Percentiles rank a stretch among this genome's conserved stretches.
Conservation (phyloP, 2,113 vertebrate genomes). For the Cathartes aura region DNA sequence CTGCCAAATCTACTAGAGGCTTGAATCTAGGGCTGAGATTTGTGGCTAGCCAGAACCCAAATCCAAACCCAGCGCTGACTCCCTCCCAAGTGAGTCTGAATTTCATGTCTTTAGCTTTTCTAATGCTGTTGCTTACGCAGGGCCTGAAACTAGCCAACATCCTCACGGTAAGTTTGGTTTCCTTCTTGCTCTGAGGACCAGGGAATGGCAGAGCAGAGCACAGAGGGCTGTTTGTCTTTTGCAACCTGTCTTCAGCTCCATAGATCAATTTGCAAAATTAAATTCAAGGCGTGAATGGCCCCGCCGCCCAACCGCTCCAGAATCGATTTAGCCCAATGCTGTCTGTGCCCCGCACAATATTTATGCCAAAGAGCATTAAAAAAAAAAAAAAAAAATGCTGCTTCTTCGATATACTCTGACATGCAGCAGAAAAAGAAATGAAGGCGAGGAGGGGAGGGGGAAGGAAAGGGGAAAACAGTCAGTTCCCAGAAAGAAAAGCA, state of each 20-base stretch:
- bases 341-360: not conserved
- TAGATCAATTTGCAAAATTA: conserved; percentile 32
- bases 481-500: not conserved
- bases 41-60: not conserved
- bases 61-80: not conserved
- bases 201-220: not conserved
- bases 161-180: not conserved
- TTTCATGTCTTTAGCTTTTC: not conserved
- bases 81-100: not conserved
- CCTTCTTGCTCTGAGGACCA: not conserved
- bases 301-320: fast-evolving
- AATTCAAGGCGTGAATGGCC: conserved; percentile 18
- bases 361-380: not conserved
- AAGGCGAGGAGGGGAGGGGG: fast-evolving
- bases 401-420: not conserved
- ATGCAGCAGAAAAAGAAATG: not conserved
- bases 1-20: not conserved
- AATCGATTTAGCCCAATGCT: not conserved
- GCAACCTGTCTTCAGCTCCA: not conserved
- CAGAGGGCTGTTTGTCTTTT: conserved; percentile 5
- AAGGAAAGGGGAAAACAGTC: not conserved
- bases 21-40: not conserved
- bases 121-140: not conserved
- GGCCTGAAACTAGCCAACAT: not conserved
- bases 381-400: not conserved